Evolutionary conservation across 2,113 vertebrate species (phyloP), one percentile per base, ranked within the genome.

Genomic region (Cebus imitator): DNA sequence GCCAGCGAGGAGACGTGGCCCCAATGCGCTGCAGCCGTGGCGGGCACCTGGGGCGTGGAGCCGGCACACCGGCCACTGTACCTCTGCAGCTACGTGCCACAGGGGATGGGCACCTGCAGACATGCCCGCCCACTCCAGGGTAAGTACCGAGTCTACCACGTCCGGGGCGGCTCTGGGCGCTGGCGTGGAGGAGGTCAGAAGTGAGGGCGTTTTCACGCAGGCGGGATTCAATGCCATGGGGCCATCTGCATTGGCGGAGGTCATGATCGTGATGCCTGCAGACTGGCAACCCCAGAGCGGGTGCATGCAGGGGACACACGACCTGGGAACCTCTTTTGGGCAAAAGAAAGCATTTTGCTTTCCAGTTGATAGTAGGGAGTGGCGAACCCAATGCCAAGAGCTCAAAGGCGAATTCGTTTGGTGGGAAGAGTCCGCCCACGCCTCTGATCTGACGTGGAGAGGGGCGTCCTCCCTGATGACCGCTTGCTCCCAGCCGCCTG

Each of bases 111-210:
- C 97, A 91, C 76, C n/a, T 70, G 80, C 98, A 94, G 4, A 97
- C 87, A 68, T 81, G 93, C 90, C 97, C 96, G 70, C 98, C 95
- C 91, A 96, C 97, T 91, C 27, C 95, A 75, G 95, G 99, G 99
- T 99, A 97, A 99, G 99, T 98, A 81, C 27, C 32, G 84, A 8
- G 81, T 87, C 82, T 55, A 94, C 35, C 21, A 5, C 25, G 72
- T 4, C 14, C 82, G 8, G 80, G 48, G 14, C 2, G 52, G 17
- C 64, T 0, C 88, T 35, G 87, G 91, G 96, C 27, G 27, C 48
- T 10, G 87, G 94, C 37, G 0, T n/a, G 52, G 14, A 61, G 78
- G 95, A n/a, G 66, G 37, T 37, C 25, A 21, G 96, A 45, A 83
- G 10, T 0, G 66, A 73, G 27, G 32, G 35, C 12, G 66, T 72